Evolutionary conservation across 2,888 invertebrate genomes (phyloP), one percentile per base, ranked within the genome.

Genomic region (Polydrusus tereticollis): DNA sequence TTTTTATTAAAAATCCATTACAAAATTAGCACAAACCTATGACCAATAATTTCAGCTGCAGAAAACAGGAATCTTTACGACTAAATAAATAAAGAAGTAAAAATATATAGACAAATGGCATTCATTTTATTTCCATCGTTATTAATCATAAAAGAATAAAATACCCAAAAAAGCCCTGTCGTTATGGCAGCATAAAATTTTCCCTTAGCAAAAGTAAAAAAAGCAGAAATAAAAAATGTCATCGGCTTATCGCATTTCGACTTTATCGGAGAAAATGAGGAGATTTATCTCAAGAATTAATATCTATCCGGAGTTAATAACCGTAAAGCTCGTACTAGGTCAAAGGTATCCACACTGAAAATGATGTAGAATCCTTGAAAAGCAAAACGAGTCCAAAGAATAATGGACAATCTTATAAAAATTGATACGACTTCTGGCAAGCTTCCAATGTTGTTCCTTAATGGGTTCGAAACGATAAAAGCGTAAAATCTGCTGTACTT

Each of bases 231-330:
- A 41, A 60, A 60, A 60, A 60, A 60, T 60, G 60, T 23, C 21
- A 21, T 26, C 41, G 60, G 26, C 45, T 43, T 36, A 45, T 60
- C 43, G 26, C 23, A 26, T 60, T 60, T 60, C 60, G 43, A 45
- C 43, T 38, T 60, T 41, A 60, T 38, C 26, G 41, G 29, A 26
- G 26, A 60, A 60, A 60, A 60, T 60, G 60, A 47, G 20, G 23
- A 50, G 63, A 63, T 50, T 63, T 50, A 50, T 63, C 63, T 47
- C 33, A n/a, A 16, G 47, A 63, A 63, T 50, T 63, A 63, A 63
- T 63, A 63, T 63, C 63, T 63, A 47, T 63, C 29, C 50, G 47
- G 20, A 63, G 45, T 50, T 63, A 47, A 47, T 47, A 33, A 47
- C 63, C 45, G 45, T 23, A 43, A 21, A 60, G 43, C 41, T 21